Evolutionary conservation across 1,140 invertebrate genomes (phyloP).

Genomic region (Neotoxoptera formosana): DNA sequence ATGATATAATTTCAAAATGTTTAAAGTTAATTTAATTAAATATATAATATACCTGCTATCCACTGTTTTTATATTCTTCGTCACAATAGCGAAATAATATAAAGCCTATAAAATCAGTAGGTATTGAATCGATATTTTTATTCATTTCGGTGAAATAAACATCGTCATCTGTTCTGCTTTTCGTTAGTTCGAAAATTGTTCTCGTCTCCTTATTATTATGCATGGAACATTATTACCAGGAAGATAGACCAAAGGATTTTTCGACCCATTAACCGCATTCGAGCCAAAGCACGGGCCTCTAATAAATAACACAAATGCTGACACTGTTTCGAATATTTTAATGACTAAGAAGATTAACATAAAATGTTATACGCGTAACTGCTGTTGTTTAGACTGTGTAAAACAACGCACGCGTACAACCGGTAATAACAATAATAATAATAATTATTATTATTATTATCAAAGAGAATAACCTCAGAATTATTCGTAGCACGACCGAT

Average conservation of each 20-base stretch:
- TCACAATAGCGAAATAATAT: background rate
- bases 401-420: conserved; percentile 40
- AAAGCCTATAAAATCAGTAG: background rate
- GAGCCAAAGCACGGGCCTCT: background rate
- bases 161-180: background rate
- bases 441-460: background rate
- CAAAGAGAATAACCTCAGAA: conserved; percentile 30
- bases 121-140: background rate
- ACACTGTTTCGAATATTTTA: conserved; percentile 42
- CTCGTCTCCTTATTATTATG: background rate
- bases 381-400: conserved; percentile 39
- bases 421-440: conserved; percentile 12
- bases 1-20: background rate
- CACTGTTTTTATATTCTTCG: background rate
- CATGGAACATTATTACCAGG: background rate
- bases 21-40: background rate
- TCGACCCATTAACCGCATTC: conserved; percentile 26
- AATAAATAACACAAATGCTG: conserved; percentile 49
- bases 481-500: background rate
- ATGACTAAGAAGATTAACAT: conserved; percentile 44
- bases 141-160: background rate
- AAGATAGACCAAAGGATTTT: conserved; percentile 20
- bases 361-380: conserved; percentile 29
- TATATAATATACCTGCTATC: background rate
- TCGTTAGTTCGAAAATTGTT: background rate